Base-by-base conservation (phyloP, 2,888 invertebrate genomes). In the Sarcophaga rosellei region DNA sequence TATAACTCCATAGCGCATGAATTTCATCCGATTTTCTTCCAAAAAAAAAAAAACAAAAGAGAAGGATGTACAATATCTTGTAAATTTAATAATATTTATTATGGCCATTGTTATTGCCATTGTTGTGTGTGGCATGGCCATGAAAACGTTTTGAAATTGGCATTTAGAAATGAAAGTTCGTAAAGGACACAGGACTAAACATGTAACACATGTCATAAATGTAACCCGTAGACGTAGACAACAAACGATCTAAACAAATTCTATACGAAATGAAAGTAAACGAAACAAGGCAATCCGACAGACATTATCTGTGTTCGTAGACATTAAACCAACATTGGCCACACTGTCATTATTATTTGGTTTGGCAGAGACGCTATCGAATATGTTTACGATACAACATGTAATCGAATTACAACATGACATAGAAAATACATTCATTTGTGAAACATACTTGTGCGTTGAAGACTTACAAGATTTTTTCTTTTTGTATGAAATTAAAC, bases 151-250 rank as follows among this genome's bases (percentile, higher is more conserved):
- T 73, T 73, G 80, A 83, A 80, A 83, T 80, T 86, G 83, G 79
- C 83, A 80, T 68, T 86, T 83, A 65, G 80, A 86, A 73, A 20
- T 4, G 17, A 45, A 69, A 61, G 10, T 35, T 35, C 35, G 61
- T 17, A 21, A 61, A 61, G 20, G 20, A 61, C 8, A 21, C 1
- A 61, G n/a, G 17, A 61, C 17, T 53, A 53, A 15, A 15, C 17
- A 68, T 80, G 86, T 83, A 86, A 86, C 83, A 86, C 82, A 80
- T 86, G 86, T 86, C 86, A 83, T 80, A 83, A 86, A 86, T 86
- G 86, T 81, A 53, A 79, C 68, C 68, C 35, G 2, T 10, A 35
- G 53, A 53, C 53, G 35, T 35, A 35, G 53, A 53, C 53, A 53
- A 17, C 12, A 53, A 53, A 0, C 53, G 17, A 17, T 15, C 17